phyloP scores from a whole-genome alignment of 2,797 vertebrate genomes.

The Kryptopterus vitreolus region DNA sequence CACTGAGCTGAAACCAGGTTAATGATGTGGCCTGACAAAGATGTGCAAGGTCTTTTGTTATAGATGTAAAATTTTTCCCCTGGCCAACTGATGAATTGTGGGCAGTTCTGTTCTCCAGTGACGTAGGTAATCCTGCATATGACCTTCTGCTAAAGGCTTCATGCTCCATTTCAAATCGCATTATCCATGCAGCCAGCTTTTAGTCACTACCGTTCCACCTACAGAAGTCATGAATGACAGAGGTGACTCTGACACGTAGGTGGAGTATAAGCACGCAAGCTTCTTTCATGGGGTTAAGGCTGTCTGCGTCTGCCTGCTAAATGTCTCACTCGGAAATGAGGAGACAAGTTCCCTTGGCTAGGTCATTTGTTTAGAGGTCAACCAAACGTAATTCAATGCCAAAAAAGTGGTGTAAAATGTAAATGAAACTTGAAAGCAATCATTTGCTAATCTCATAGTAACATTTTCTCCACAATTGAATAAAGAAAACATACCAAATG shows the following conservation, averaged over 20 bases:
- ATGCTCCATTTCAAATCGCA: constrained; percentile 21
- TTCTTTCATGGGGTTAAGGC: not conserved
- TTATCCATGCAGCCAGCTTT: constrained; percentile 22
- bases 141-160: constrained; percentile 26
- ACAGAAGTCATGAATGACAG: not conserved
- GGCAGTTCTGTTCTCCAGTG: not conserved
- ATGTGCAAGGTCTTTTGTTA: not conserved
- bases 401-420: too few species aligned
- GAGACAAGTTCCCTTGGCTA: not conserved
- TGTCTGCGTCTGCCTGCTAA: not conserved
- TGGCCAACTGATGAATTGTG: not conserved
- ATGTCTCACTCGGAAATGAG: constrained; percentile 26
- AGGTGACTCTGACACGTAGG: constrained; percentile 3
- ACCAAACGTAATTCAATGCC: not conserved
- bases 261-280: not conserved
- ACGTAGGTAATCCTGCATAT: constrained; percentile 29
- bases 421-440: too few species aligned
- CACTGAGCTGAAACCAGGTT: not conserved
- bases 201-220: not conserved
- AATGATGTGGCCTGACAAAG: not conserved
- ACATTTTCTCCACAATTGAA: too few species aligned
- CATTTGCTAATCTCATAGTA: too few species aligned
- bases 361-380: not conserved
- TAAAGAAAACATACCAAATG: too few species aligned
- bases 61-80: not conserved